Percentiles rank a stretch among this genome's conserved stretches.
Conservation (phyloP, 2,888 invertebrate genomes). For the Eucriotettix oculatus region DNA sequence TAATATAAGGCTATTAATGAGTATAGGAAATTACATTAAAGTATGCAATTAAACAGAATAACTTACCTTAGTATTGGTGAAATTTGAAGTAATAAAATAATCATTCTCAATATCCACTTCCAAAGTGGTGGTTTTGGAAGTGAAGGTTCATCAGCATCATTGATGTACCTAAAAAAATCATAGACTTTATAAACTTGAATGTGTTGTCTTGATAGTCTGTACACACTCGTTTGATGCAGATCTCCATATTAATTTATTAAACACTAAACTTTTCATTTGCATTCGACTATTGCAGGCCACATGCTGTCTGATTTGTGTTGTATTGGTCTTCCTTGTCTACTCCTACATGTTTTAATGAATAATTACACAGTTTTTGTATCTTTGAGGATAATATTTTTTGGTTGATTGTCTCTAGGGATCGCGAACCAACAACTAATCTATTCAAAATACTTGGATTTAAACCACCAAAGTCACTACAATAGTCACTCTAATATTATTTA, state of each 20-base stretch:
- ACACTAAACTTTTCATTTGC: neutral
- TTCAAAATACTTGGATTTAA: too few species aligned
- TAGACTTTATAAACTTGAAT: too few species aligned
- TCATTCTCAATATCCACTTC: conserved; percentile 27
- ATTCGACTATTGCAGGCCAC: neutral
- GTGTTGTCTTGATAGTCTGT: too few species aligned
- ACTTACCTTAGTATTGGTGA: conserved; percentile 28
- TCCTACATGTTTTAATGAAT: neutral
- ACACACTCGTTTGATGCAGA: neutral
- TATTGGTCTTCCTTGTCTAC: neutral
- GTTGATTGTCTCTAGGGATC: too few species aligned
- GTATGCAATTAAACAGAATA: neutral
- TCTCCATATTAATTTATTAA: neutral
- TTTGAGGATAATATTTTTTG: too few species aligned
- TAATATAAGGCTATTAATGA: too few species aligned
- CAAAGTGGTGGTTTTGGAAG: conserved; percentile 24
- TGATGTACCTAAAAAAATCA: conserved; percentile 27
- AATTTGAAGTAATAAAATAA: conserved; percentile 29
- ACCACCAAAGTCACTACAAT: too few species aligned
- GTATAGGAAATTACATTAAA: neutral
- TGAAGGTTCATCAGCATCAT: conserved; percentile 28
- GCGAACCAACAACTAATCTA: too few species aligned
- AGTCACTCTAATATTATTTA: too few species aligned
- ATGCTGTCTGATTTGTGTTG: neutral
- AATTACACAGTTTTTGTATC: too few species aligned